Percentiles rank a stretch among this genome's conserved stretches.
These are phyloP conservation scores for Thelaira solivaga DNA, from an alignment of 2,888 invertebrate genomes.

Conservation along the genomic window DNA sequence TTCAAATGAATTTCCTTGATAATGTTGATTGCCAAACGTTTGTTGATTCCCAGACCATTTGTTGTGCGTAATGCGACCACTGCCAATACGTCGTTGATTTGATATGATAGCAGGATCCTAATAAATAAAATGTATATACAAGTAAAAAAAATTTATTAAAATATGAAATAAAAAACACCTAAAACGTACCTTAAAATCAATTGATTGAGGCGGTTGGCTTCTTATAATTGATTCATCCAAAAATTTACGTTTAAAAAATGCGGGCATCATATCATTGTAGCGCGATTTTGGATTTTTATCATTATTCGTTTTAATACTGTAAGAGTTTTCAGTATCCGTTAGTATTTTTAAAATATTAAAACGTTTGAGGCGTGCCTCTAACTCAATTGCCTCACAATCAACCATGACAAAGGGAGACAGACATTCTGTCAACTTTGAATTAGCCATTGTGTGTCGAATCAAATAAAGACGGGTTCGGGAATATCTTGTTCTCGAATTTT, in stretches of 20 bases:
- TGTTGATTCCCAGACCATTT: constrained; percentile 69
- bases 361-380: constrained; percentile 70
- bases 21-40: constrained; percentile 57
- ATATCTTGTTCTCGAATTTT: constrained; percentile 64
- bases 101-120: constrained; percentile 71
- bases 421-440: constrained; percentile 61
- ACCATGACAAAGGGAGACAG: constrained; percentile 66
- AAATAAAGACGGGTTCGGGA: constrained; percentile 67
- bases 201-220: constrained; percentile 70
- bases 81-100: constrained; percentile 74
- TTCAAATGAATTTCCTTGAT: constrained; percentile 27
- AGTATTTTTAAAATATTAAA: constrained; percentile 68
- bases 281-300: constrained; percentile 42
- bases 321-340: constrained; percentile 2
- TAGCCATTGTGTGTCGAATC: constrained; percentile 70
- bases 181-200: constrained; percentile 68
- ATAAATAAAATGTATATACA: not conserved
- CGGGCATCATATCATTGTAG: constrained; percentile 71
- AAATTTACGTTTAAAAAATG: constrained; percentile 72
- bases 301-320: constrained; percentile 16
- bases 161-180: not conserved
- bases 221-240: constrained; percentile 72
- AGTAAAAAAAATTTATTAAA: not conserved
- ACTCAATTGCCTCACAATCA: constrained; percentile 71
- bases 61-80: constrained; percentile 72